Evolutionary conservation across 2,113 vertebrate genomes (phyloP), one percentile per base, ranked within the genome.

Genomic region (Oreochromis aureus): DNA sequence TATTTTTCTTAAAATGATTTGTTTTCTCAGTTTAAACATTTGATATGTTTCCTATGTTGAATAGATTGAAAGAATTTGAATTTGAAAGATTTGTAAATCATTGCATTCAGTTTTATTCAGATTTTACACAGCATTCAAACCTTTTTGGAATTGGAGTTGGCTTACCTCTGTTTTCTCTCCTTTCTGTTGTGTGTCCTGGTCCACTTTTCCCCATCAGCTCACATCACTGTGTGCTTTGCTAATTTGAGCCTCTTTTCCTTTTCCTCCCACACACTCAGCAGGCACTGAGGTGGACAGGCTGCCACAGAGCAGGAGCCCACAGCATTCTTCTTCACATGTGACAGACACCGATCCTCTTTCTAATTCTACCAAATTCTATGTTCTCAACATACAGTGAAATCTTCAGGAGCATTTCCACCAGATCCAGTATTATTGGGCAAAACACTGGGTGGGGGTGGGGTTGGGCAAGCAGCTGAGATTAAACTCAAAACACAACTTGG

Each of bases 191-290:
- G 61, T 66, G 9, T 39, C 61, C 61, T 39, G 61, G 61, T 66
- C 61, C 61, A 22, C 34, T 0, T 13, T 39, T 1, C 34, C 19
- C 10, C 61, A 66, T 66, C 34, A 39, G 34, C 61, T 66, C 61
- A 39, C 61, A 39, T 39, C 61, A 22, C 10, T 66, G 61, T 66
- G 61, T 12, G 10, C 4, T 0, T 66, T 39, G 18, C 61, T 66
- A 22, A 66, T 13, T 39, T 66, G 61, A 66, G 34, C 19, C 61
- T 66, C 61, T 39, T 56, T 56, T 39, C 34, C 34, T 22, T 66
- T 39, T 66, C 19, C 61, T 66, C 61, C 61, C 61, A 66, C 61
- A 39, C 34, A 66, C 61, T 39, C 61, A 39, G 61, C 34, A 66
- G 61, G 61, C 19, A 12, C 11, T 66, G 61, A 66, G 61, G 19